These are phyloP conservation scores for Propithecus deckenii DNA, from an alignment of 2,797 vertebrate genomes.

Conservation along the genomic window DNA sequence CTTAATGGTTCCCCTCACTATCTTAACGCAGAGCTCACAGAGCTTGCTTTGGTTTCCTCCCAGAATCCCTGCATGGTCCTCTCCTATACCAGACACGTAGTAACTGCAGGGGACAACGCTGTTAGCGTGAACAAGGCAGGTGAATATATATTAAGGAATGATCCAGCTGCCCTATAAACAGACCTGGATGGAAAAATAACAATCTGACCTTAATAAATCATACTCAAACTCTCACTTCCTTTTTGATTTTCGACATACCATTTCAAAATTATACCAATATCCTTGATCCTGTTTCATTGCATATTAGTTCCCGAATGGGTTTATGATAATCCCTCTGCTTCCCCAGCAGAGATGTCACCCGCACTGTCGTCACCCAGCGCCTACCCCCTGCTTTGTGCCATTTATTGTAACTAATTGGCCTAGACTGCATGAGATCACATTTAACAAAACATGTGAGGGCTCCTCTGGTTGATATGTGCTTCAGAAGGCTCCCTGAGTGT, in stretches of 20 bases:
- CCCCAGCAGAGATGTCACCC: background rate
- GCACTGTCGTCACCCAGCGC: background rate
- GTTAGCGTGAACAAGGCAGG: background rate
- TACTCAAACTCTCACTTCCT: background rate
- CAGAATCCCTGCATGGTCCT: accelerated
- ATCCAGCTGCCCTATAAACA: background rate
- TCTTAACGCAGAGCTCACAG: background rate
- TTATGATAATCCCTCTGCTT: background rate
- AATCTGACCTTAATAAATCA: background rate
- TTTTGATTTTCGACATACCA: background rate
- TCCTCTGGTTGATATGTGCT: constrained; percentile 34
- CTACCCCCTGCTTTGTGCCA: background rate
- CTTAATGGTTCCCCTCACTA: background rate
- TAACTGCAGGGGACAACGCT: background rate
- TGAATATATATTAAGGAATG: background rate
- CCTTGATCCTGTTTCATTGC: background rate
- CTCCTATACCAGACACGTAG: accelerated
- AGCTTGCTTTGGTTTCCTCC: background rate
- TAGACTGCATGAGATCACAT: constrained; percentile 36
- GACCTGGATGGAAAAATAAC: background rate
- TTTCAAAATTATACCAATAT: background rate
- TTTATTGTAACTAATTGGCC: constrained; percentile 63
- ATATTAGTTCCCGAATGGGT: background rate
- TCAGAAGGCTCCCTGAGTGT: background rate
- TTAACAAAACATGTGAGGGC: constrained; percentile 58